These are phyloP conservation scores for Venturia canescens DNA, from an alignment of 1,140 invertebrate species.

Conservation along the genomic window DNA sequence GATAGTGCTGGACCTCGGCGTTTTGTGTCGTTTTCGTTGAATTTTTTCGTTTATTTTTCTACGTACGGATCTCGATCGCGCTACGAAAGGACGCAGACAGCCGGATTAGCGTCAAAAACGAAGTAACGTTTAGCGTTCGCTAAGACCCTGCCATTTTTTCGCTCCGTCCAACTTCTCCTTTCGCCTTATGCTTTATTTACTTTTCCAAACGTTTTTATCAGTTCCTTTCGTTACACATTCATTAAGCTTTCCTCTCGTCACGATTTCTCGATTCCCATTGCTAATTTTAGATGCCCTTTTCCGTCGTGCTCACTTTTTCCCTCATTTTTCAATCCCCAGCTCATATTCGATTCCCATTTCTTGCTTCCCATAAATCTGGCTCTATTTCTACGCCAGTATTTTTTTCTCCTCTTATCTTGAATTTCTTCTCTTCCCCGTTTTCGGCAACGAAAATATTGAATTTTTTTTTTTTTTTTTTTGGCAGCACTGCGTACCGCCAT, in stretches of 20 bases:
- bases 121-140: conserved; percentile 38
- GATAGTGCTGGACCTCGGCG: background rate
- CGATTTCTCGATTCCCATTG: background rate
- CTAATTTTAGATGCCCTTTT: background rate
- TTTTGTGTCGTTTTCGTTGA: background rate
- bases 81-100: conserved; percentile 12
- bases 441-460: background rate
- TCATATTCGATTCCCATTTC: background rate
- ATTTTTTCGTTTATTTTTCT: conserved; percentile 16
- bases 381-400: too few species aligned
- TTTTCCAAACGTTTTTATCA: conserved; percentile 10
- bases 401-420: too few species aligned
- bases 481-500: background rate
- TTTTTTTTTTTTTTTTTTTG: background rate
- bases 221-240: background rate
- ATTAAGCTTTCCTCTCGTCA: background rate
- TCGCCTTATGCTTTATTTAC: conserved; percentile 25
- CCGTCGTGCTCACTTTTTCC: background rate
- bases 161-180: background rate
- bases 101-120: conserved; percentile 46
- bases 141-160: conserved; percentile 46
- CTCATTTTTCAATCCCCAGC: background rate
- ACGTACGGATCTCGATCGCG: conserved; percentile 6
- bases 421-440: too few species aligned
- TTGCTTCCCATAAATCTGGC: background rate